These are phyloP conservation scores for Odocoileus hemionus DNA, from an alignment of 2,113 vertebrate species.

Conservation along the genomic window DNA sequence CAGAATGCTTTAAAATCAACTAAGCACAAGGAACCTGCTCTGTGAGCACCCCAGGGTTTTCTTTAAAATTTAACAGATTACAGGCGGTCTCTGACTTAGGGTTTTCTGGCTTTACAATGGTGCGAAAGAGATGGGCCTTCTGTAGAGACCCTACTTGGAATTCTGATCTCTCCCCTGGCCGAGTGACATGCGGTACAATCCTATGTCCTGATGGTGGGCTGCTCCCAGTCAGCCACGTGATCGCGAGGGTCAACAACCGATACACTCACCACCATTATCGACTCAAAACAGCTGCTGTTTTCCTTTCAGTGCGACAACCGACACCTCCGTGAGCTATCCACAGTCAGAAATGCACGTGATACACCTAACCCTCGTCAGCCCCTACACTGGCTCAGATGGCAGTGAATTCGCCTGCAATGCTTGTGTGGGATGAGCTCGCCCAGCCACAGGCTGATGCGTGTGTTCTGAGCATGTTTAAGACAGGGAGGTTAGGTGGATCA, in stretches of 20 bases:
- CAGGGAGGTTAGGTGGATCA: background rate
- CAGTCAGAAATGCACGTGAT: background rate
- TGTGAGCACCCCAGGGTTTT: background rate
- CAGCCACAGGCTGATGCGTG: background rate
- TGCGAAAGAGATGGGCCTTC: background rate
- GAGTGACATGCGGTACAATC: background rate
- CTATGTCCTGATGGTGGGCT: background rate
- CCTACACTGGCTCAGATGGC: background rate
- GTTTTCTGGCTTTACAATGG: background rate
- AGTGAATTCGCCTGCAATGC: background rate
- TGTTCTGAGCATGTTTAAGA: background rate
- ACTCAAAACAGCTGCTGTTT: background rate
- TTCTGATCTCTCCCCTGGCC: background rate
- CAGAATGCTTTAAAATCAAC: background rate
- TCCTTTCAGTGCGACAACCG: background rate
- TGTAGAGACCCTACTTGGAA: background rate
- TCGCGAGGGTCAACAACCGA: background rate
- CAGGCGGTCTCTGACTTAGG: background rate
- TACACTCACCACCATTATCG: background rate
- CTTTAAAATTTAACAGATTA: background rate
- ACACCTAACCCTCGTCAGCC: background rate
- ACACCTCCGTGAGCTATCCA: background rate
- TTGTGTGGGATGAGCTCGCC: background rate
- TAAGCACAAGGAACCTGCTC: background rate
- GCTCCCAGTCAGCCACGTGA: background rate